Evolutionary conservation across 2,797 vertebrate species (phyloP).

Genomic region (Arnoldichthys spilopterus): DNA sequence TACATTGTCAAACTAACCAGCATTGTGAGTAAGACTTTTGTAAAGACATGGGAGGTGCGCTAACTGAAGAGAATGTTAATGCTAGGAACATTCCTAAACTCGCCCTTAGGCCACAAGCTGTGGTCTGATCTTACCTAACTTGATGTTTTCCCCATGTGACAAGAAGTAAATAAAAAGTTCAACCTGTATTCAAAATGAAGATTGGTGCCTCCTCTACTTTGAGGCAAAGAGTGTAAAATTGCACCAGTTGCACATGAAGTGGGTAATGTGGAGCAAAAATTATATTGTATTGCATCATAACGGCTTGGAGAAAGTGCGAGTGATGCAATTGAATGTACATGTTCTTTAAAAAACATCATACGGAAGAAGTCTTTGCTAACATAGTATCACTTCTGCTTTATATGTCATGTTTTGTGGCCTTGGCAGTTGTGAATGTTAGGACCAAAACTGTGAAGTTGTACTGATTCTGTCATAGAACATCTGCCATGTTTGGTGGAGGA

Average conservation of each 20-base stretch:
- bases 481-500: neutral
- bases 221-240: neutral
- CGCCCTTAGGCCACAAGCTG: neutral
- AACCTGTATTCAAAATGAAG: neutral
- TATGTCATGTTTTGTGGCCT: neutral
- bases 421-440: neutral
- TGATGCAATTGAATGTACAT: neutral
- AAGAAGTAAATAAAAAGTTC: too few relatives aligned
- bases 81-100: slow-evolving; percentile 4
- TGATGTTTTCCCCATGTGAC: neutral
- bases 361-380: neutral
- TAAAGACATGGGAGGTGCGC: neutral
- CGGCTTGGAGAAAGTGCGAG: neutral
- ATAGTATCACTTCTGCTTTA: neutral
- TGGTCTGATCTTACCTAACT: neutral
- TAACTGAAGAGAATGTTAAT: neutral
- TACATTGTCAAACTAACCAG: neutral
- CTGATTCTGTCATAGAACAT: neutral
- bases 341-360: neutral
- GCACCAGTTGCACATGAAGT: neutral
- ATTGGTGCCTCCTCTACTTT: neutral
- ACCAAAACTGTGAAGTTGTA: neutral
- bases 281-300: neutral
- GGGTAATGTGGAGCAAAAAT: neutral
- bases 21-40: too few relatives aligned